Evolutionary conservation across 2,888 invertebrate genomes (phyloP).

Genomic region (Orthosia gracilis): DNA sequence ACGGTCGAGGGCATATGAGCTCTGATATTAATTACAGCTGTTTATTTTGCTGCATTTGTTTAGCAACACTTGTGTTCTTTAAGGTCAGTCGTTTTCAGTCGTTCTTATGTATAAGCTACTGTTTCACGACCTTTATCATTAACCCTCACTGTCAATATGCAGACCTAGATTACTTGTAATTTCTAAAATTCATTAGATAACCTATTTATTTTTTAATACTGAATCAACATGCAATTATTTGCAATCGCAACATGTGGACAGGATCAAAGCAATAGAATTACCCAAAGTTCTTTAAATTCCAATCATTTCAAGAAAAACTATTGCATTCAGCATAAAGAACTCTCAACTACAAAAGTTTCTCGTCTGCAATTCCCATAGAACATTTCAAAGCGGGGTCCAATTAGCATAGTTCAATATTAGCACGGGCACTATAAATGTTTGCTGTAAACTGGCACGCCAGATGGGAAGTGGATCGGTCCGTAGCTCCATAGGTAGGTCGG

Average conservation of each 20-base stretch:
- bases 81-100: background rate
- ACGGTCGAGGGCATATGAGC: slow-evolving; percentile 7
- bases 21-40: slow-evolving; percentile 30
- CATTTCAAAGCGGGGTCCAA: slow-evolving; percentile 33
- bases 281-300: background rate
- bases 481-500: slow-evolving; percentile 27
- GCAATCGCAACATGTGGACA: background rate
- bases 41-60: slow-evolving; percentile 16
- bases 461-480: slow-evolving; percentile 70
- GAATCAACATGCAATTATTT: background rate
- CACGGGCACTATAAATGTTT: slow-evolving; percentile 47
- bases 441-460: slow-evolving; percentile 49
- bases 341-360: slow-evolving; percentile 20
- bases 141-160: background rate
- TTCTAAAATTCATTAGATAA: background rate
- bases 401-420: slow-evolving; percentile 57
- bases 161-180: background rate
- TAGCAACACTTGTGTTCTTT: background rate
- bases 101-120: slow-evolving; percentile 19
- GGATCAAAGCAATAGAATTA: background rate
- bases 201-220: background rate
- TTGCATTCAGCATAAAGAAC: background rate
- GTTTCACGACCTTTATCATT: background rate
- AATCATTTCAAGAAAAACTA: background rate
- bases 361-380: slow-evolving; percentile 21